Evolutionary conservation across 2,797 vertebrate genomes (phyloP), one percentile per base, ranked within the genome.

Genomic region (Gallinago stenura): DNA sequence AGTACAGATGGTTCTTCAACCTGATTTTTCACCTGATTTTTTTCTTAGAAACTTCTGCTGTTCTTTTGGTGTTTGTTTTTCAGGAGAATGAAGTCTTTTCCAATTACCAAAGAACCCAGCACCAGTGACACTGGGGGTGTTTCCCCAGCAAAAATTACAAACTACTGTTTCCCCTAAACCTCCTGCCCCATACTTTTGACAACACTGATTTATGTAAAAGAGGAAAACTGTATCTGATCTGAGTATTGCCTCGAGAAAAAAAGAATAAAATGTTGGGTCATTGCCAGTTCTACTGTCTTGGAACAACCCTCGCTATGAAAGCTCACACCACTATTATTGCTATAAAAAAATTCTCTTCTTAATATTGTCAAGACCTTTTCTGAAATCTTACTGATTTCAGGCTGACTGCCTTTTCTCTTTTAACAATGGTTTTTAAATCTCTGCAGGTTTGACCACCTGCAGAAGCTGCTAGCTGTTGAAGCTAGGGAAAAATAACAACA

Each of bases 281-380:
- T 50, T 92, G 64, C 91, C 95, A 96, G 37, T 35, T 91, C 94
- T 96, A 92, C 91, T 95, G 92, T 95, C 76, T 96, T 95, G 93
- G 96, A 97, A 83, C 53, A 77, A 46, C 13, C 54, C 24, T 77
- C 4, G 2, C 37, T 78, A 8, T 39, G 89, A 87, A 75, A 96
- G 50, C 31, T 86, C 80, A 83, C 62, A 58, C 35, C 65, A 35
- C 9, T 70, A 22, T 25, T 70, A 68, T 15, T 90, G 22, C 76
- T 62, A 70, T 65, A 61, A 88, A 91, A 91, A 57, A 79, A 10
- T 5, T 66, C 8, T 60, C 21, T 17, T 37, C 35, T 43, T 83
- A 69, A 57, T 75, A 43, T 81, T 51, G 45, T 58, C 80, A 69
- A 76, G 54, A 81, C 24, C 1, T 72, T 66, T 66, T 43, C 37